Base-by-base conservation (phyloP, 2,888 invertebrate genomes). In the Cerastis leucographa region DNA sequence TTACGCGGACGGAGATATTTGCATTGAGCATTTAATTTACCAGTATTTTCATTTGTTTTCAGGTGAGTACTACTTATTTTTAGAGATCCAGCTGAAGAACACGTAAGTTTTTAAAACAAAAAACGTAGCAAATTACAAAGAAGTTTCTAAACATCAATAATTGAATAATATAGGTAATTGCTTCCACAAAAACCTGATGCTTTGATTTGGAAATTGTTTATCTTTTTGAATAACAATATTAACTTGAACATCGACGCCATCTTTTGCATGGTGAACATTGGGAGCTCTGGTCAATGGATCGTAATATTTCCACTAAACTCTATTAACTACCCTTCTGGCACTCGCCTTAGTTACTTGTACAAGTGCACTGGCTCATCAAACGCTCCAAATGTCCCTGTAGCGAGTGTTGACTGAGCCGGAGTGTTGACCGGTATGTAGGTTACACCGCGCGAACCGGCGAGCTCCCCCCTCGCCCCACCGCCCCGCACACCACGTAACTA, bases 401-500 rank as follows among this genome's bases (percentile, higher is more conserved):
- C 96, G 96, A 96, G 95, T 96, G 96, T 96, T 96, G 96, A 96
- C 96, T 96, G 96, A 94, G 96, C 91, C 96, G 96, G 96, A 96
- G 96, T 96, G 96, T 95, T 96, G 96, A 96, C 96, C 96, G 96
- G 96, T 94, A 96, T 96, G 95, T 96, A 96, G 96, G 96, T 96
- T 96, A 96, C 95, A 92, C 93, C 89, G 95, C 95, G 94, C 96
- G 94, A 94, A 94, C 94, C 93, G 91, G 91, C 94, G 92, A 91
- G 87, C 91, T 87, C 91, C 84, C 91, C 89, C 82, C 87, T 87
- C 88, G 75, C 88, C 85, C 77, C 86, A 86, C 88, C 86, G 65
- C 91, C 88, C 89, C 88, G 89, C 88, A 82, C 85, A 88, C 90
- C 87, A 92, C 95, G 94, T 94, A 95, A 91, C 95, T 94, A 94